These are phyloP conservation scores for Pristiophorus japonicus DNA, from an alignment of 2,113 vertebrate genomes.

Conservation along the genomic window DNA sequence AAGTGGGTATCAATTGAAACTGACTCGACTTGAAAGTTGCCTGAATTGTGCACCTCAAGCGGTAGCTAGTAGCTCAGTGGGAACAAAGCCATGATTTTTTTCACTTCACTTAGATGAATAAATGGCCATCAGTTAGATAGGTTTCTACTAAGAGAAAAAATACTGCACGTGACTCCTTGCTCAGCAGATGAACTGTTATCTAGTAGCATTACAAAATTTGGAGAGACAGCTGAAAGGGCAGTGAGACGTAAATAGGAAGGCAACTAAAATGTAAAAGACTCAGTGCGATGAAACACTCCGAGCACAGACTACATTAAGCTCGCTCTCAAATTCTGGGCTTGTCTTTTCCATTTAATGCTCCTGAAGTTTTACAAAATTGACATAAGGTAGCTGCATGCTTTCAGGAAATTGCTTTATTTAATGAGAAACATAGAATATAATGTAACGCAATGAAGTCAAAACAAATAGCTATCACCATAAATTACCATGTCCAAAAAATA, in stretches of 20 bases:
- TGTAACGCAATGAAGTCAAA: neutral
- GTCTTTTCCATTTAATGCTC: neutral
- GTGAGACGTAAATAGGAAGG: neutral
- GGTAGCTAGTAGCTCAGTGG: neutral
- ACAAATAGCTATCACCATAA: neutral
- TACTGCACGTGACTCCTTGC: neutral
- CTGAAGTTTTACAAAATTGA: neutral
- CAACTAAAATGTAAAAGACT: slow-evolving; percentile 15
- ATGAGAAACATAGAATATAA: neutral
- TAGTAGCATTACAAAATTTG: neutral
- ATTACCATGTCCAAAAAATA: neutral
- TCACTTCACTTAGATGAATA: neutral
- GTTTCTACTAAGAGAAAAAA: neutral
- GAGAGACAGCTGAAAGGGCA: slow-evolving; percentile 9
- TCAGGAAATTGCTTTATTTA: neutral
- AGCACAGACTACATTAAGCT: neutral
- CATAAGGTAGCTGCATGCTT: neutral
- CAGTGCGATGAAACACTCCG: neutral
- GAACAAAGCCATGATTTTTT: neutral
- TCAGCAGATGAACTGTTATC: neutral
- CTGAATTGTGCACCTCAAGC: neutral
- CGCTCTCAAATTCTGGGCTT: neutral
- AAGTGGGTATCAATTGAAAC: neutral
- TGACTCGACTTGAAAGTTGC: neutral
- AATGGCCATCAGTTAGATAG: neutral